A percentile compares a stretch with the other conserved stretches of the same genome.
phyloP scores from a whole-genome alignment of 2,888 invertebrate genomes.

The Oscheius sp. region DNA sequence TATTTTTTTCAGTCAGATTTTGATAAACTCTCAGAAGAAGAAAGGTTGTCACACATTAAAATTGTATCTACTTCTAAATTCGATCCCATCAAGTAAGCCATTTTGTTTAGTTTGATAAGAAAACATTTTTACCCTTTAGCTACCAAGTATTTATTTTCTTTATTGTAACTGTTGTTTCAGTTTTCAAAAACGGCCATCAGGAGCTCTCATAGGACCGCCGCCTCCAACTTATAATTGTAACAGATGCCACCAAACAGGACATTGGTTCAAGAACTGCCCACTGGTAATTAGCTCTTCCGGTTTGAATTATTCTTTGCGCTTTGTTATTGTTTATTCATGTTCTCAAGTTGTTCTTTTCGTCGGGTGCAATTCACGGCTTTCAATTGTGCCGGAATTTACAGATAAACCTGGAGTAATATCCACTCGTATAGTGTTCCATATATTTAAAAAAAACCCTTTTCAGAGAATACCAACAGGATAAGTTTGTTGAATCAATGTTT shows the following conservation, averaged over 20 bases:
- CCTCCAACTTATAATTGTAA: conserved; percentile 92
- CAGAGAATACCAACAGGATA: no score
- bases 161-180: conserved; percentile 74
- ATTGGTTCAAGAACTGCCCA: conserved; percentile 97
- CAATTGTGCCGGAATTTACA: conserved; percentile 14
- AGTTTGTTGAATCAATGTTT: no score
- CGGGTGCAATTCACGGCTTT: conserved; percentile 4
- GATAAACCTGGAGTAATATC: conserved; percentile 24
- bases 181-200: conserved; percentile 85
- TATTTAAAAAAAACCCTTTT: no score
- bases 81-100: conserved; percentile 90
- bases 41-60: conserved; percentile 97
- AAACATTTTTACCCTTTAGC: neutral
- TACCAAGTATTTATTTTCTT: neutral
- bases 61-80: conserved; percentile 94
- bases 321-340: conserved; percentile 16
- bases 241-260: conserved; percentile 91
- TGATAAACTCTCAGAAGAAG: conserved; percentile 91
- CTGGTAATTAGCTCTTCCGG: conserved; percentile 52
- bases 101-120: neutral
- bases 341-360: neutral
- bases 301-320: conserved; percentile 3
- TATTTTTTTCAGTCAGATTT: conserved; percentile 58
- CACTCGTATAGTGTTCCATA: no score
- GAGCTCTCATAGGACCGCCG: conserved; percentile 85